These are phyloP conservation scores for Dinothrombium tinctorium DNA, from an alignment of 1,140 invertebrate species.

Conservation along the genomic window DNA sequence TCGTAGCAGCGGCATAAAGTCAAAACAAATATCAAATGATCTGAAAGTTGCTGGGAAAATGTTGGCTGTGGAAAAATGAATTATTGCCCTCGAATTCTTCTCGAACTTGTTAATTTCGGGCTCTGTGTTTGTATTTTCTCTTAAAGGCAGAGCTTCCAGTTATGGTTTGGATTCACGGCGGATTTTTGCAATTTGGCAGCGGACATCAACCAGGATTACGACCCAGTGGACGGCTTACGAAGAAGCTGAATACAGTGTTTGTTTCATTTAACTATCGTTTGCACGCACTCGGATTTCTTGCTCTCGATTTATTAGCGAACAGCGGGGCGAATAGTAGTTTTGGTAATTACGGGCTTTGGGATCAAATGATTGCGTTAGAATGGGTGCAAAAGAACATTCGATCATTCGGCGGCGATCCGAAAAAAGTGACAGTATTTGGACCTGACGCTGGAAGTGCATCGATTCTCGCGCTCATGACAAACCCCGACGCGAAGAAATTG, in stretches of 20 bases:
- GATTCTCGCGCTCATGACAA: slow-evolving; percentile 13
- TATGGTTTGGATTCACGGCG: slow-evolving; percentile 90
- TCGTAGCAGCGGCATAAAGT: not conserved
- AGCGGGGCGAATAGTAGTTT: slow-evolving; percentile 10
- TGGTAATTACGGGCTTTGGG: slow-evolving; percentile 27
- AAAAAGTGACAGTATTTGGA: slow-evolving; percentile 17
- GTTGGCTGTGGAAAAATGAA: not conserved
- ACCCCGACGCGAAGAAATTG: slow-evolving; percentile 5
- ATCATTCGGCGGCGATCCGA: slow-evolving; percentile 24
- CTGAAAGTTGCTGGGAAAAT: not conserved
- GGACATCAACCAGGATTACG: slow-evolving; percentile 12
- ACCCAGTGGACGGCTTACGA: slow-evolving; percentile 62
- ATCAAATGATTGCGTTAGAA: slow-evolving; percentile 23
- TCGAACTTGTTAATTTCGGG: not conserved
- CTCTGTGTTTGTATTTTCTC: not conserved
- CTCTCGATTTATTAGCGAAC: slow-evolving; percentile 7
- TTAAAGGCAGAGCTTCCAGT: slow-evolving; percentile 26
- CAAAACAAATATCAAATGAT: not conserved
- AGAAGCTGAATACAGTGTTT: slow-evolving; percentile 22
- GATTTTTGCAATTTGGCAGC: slow-evolving; percentile 22
- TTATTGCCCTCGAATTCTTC: not conserved
- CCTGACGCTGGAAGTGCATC: slow-evolving; percentile 14
- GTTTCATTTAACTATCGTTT: slow-evolving; percentile 91
- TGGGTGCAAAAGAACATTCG: slow-evolving; percentile 25
- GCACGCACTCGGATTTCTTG: slow-evolving; percentile 49